Evolutionary conservation across 1,140 invertebrate genomes (phyloP), one percentile per base, ranked within the genome.

Genomic region (Harpegnathos saltator): DNA sequence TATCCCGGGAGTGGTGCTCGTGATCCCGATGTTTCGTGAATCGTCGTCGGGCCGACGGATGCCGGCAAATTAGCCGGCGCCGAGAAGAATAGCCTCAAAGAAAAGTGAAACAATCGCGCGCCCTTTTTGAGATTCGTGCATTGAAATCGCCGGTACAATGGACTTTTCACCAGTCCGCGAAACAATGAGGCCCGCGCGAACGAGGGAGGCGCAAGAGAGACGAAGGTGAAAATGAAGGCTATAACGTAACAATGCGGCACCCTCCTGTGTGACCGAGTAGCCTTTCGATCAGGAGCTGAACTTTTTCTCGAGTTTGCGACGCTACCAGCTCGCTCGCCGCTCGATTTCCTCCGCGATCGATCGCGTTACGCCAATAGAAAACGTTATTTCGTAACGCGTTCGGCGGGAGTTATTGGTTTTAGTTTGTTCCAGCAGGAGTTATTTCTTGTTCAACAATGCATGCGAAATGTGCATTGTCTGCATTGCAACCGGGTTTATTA

Each of bases 181-280:
- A 83, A 88, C 84, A 89, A 89, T 87, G 75, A 84, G n/a, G 50
- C 58, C 56, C 71, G 26, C 48, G 68, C 52, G 29, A 88, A 81
- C 29, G 58, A 71, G 29, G 71, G 82, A 84, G 75, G 68, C 85
- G 26, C 24, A 50, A 80, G 52, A 83, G 63, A 58, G 59, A 78
- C 29, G 72, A 62, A 90, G 84, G 61, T 80, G 87, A 88, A 66
- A 86, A 83, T 48, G 54, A 80, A 66, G 58, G 83, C 65, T 85
- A 82, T 44, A 82, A 63, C 3, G 24, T 87, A 85, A 89, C 89
- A 90, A 89, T 90, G 63, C 58, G 87, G 90, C 89, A 86, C 89
- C 90, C 90, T 89, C 87, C 90, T 90, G 90, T 69, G 90, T 84
- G 86, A 90, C 86, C 78, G 75, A 90, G 83, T 83, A 59, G 74